phyloP scores from a whole-genome alignment of 1,140 invertebrate genomes.

The Pseudomyrmex pallidus region DNA sequence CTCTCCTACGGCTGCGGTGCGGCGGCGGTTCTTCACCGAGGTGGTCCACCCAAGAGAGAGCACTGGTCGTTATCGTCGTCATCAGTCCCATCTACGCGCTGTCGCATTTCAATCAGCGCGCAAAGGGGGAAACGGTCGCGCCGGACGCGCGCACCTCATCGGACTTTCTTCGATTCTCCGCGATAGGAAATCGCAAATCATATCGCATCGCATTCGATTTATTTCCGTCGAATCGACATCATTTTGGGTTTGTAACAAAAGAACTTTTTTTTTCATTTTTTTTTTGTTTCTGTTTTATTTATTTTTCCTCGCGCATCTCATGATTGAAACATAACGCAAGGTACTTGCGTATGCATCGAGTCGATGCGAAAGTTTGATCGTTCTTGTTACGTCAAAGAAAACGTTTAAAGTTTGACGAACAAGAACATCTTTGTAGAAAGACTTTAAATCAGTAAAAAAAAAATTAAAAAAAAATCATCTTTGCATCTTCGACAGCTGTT shows the following conservation, averaged over 20 bases:
- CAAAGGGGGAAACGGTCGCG: constrained; percentile 33
- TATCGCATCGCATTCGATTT: constrained; percentile 1
- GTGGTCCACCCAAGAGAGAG: constrained; percentile 54
- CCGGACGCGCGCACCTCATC: constrained; percentile 39
- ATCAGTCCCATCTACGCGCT: constrained; percentile 56
- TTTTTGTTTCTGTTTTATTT: too few relatives aligned
- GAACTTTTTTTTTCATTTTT: too few relatives aligned
- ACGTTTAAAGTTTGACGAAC: constrained; percentile 17
- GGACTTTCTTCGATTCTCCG: constrained; percentile 45
- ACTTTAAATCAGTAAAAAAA: too few relatives aligned
- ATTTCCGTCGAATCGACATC: too few relatives aligned
- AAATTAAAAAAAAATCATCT: too few relatives aligned
- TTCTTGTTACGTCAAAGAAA: neutral
- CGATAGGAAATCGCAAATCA: constrained; percentile 5
- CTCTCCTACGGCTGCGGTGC: constrained; percentile 42
- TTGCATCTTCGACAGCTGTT: too few relatives aligned
- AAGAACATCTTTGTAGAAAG: neutral
- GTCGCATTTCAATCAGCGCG: constrained; percentile 54
- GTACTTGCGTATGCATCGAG: neutral
- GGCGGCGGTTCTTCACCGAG: neutral
- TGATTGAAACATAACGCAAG: constrained; percentile 28
- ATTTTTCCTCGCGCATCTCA: constrained; percentile 3
- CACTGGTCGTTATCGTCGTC: constrained; percentile 28
- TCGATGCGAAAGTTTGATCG: constrained; percentile 7
- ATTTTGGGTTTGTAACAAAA: too few relatives aligned